Evolutionary conservation across 2,888 invertebrate species (phyloP), one percentile per base, ranked within the genome.

Genomic region (Phengaris alcon): DNA sequence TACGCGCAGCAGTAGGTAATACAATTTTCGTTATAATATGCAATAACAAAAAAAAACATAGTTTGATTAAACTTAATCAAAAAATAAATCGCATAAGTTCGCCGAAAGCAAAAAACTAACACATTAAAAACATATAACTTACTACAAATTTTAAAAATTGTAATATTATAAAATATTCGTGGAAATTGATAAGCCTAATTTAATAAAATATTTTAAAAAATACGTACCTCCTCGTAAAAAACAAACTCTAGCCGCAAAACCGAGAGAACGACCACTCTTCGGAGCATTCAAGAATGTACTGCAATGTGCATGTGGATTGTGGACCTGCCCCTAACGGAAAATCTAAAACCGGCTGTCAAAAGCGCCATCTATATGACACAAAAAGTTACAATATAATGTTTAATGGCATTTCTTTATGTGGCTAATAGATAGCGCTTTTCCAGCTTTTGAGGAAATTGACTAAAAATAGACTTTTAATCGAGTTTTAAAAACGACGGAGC

Each of bases 391-490:
- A 22, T 22, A 35, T 35, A 3, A 35, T 35, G 35, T 35, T 35
- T 35, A 35, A 3, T 35, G 22, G 51, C 51, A 15, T 51, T 10
- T 70, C 51, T 22, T 51, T 51, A 15, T 51, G 10, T 51, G 9
- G 22, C 70, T 44, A 6, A 15, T 22, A 70, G 70, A 70, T 70
- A 48, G 44, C 51, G 74, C 46, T 51, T 74, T 22, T 64, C n/a
- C 2, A 22, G n/a, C 0, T 59, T 3, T 35, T 4, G 35, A 35
- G 35, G 35, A 35, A 7, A 52, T 52, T 52, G 52, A 52, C 35
- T 35, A 35, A 52, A 6, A 52, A 52, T 12, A 12, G 10, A 52
- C 52, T 52, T 52, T 10, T 12, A 8, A 52, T 9, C 12, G 4
- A 35, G 35, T 35, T 35, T 22, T 35, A 35, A 35, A 35, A 35